These are phyloP conservation scores for Myotis planiceps DNA, from an alignment of 2,797 vertebrate species.

Conservation along the genomic window DNA sequence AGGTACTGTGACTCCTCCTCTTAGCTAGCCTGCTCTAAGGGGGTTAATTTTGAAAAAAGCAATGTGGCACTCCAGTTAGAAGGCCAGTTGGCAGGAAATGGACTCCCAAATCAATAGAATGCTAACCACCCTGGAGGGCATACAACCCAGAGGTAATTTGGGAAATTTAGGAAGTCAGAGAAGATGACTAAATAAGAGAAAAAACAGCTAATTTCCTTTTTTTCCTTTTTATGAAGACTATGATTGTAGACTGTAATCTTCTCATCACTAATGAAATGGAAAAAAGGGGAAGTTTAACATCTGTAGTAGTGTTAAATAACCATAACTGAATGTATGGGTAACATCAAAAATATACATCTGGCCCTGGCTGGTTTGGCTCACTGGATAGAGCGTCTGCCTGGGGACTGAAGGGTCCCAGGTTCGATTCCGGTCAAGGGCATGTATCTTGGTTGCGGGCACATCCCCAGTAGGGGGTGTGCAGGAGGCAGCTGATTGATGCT, in stretches of 20 bases:
- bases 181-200: constrained; percentile 72
- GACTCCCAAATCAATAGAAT: constrained; percentile 70
- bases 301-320: constrained; percentile 50
- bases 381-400: no score
- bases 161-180: constrained; percentile 61
- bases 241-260: constrained; percentile 62
- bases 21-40: constrained; percentile 11
- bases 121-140: constrained; percentile 42
- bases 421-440: no score
- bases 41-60: constrained; percentile 62
- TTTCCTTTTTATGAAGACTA: constrained; percentile 53
- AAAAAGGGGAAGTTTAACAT: constrained; percentile 39
- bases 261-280: constrained; percentile 53
- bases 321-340: constrained; percentile 18
- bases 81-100: constrained; percentile 56
- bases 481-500: no score
- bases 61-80: constrained; percentile 28
- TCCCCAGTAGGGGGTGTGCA: no score
- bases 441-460: no score
- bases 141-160: constrained; percentile 65
- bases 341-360: constrained; percentile 15
- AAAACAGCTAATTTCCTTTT: constrained; percentile 69
- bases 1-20: neutral
- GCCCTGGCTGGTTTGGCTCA: no score
- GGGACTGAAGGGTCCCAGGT: no score